phyloP scores from a whole-genome alignment of 2,888 invertebrate genomes.

The Lepetodrilus schrolli region DNA sequence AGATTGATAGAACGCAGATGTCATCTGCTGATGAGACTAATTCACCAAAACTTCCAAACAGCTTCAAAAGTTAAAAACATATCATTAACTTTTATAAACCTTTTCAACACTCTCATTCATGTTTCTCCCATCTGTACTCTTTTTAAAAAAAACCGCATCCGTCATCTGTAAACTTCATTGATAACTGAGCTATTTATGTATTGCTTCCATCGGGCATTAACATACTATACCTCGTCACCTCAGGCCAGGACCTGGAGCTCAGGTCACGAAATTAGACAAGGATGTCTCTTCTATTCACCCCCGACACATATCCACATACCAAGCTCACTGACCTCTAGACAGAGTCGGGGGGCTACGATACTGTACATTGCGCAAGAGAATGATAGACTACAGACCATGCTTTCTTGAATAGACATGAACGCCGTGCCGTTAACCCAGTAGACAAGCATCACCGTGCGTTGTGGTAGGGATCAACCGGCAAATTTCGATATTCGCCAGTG shows the following conservation, averaged over 20 bases:
- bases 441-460: too few relatives aligned
- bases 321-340: slow-evolving; percentile 5
- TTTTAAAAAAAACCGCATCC: not conserved
- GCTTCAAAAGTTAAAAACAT: slow-evolving; percentile 10
- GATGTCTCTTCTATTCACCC: slow-evolving; percentile 16
- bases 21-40: not conserved
- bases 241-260: not conserved
- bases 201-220: not conserved
- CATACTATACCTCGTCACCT: too few relatives aligned
- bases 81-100: slow-evolving; percentile 3
- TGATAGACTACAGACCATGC: too few relatives aligned
- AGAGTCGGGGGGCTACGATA: not conserved
- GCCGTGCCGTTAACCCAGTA: too few relatives aligned
- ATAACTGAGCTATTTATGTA: not conserved
- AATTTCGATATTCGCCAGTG: not conserved
- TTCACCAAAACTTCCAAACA: not conserved
- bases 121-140: not conserved
- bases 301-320: slow-evolving; percentile 18
- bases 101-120: slow-evolving; percentile 14
- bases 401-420: too few relatives aligned
- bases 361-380: slow-evolving; percentile 16
- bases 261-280: slow-evolving; percentile 16
- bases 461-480: not conserved
- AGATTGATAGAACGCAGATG: slow-evolving; percentile 4
- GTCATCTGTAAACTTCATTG: not conserved